Percentiles rank a stretch among this genome's conserved stretches.
These are phyloP conservation scores for Catharus ustulatus DNA, from an alignment of 2,797 vertebrate genomes.

Conservation along the genomic window DNA sequence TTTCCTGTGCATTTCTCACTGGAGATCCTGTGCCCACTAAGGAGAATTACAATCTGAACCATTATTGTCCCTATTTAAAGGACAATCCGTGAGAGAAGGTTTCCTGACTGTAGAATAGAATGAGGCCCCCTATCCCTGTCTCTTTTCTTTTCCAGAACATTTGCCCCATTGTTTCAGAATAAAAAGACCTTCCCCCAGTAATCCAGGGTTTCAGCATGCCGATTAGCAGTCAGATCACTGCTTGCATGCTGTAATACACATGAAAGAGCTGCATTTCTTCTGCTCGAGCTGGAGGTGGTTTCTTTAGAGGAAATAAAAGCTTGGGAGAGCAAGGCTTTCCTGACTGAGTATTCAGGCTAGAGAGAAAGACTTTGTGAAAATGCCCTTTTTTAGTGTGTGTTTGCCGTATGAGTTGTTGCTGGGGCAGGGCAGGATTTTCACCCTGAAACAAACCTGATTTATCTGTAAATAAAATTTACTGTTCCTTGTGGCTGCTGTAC, in stretches of 20 bases:
- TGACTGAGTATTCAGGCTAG: not conserved
- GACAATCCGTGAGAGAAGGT: not conserved
- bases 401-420: not conserved
- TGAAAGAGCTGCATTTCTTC: conserved; percentile 35
- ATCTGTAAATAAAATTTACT: not conserved
- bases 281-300: conserved; percentile 13
- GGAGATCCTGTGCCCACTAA: not conserved
- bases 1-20: not conserved
- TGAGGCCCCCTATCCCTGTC: not conserved
- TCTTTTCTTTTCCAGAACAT: conserved; percentile 44
- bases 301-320: conserved; percentile 29
- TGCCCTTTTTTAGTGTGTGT: not conserved
- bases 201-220: not conserved
- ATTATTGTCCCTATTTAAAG: not conserved
- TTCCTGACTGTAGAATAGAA: conserved; percentile 11
- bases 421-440: not conserved
- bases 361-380: not conserved
- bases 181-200: conserved; percentile 12
- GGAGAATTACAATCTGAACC: not conserved
- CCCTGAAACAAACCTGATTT: not conserved
- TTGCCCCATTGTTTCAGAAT: conserved; percentile 50
- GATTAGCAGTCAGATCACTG: conserved; percentile 44
- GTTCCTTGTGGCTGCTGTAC: not conserved
- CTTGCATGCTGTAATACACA: conserved; percentile 17
- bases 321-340: not conserved